Percentiles rank a stretch among this genome's conserved stretches.
phyloP scores from a whole-genome alignment of 2,113 vertebrate species.

The Laterallus jamaicensis region DNA sequence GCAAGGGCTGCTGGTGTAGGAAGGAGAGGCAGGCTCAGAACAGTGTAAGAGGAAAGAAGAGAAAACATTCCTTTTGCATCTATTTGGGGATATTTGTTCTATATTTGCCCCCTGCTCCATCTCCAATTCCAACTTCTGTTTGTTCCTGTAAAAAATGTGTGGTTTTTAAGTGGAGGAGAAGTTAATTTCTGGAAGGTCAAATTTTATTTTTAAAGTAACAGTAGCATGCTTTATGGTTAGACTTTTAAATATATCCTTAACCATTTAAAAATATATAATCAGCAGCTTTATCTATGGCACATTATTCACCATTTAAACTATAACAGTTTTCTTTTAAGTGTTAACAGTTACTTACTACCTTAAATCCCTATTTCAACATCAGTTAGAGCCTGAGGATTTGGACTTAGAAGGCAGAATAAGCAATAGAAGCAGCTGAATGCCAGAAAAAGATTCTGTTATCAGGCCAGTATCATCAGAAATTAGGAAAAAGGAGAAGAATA shows the following conservation, averaged over 20 bases:
- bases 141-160: not conserved
- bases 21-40: not conserved
- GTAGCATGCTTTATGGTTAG: not conserved
- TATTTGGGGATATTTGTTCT: not conserved
- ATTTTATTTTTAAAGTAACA: not conserved
- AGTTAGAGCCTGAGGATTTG: not conserved
- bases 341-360: conserved; percentile 10
- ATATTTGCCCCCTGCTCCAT: not conserved
- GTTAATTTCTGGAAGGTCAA: not conserved
- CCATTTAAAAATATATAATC: conserved; percentile 21
- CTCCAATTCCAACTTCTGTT: not conserved
- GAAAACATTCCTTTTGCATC: not conserved
- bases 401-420: not conserved
- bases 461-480: conserved; percentile 9
- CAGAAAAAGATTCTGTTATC: conserved; percentile 17
- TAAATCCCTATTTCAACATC: conserved; percentile 28
- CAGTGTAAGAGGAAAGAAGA: not conserved
- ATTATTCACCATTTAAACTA: conserved; percentile 6
- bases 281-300: conserved; percentile 8
- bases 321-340: not conserved
- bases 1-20: not conserved
- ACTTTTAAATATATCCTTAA: not conserved
- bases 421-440: not conserved
- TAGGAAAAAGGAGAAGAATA: conserved; percentile 5
- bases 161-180: not conserved